These are phyloP conservation scores for Enteromius unitaeniatus DNA, from an alignment of 2,797 vertebrate species.

Conservation along the genomic window DNA sequence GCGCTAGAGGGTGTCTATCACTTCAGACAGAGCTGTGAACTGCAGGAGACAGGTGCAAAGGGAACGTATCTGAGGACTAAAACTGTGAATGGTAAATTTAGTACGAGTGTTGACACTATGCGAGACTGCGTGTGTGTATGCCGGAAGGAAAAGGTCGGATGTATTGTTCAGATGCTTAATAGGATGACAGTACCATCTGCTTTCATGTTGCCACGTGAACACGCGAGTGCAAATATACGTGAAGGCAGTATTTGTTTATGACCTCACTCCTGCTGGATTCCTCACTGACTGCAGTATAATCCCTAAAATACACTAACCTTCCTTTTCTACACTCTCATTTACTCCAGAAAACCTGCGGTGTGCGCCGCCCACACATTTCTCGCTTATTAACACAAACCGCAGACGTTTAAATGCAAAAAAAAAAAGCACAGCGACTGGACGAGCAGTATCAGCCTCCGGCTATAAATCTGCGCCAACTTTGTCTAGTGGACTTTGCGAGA, in stretches of 20 bases:
- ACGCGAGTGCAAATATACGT: not conserved
- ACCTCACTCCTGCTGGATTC: constrained; percentile 36
- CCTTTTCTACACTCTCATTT: constrained; percentile 24
- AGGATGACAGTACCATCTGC: constrained; percentile 1
- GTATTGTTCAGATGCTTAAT: constrained; percentile 15
- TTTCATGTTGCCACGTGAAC: constrained; percentile 16
- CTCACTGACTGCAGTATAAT: constrained; percentile 37
- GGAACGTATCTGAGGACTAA: constrained; percentile 59
- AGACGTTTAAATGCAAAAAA: constrained; percentile 7
- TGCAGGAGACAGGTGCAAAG: constrained; percentile 58
- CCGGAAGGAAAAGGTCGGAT: not conserved
- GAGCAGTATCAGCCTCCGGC: not conserved
- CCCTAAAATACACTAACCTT: constrained; percentile 26
- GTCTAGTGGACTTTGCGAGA: constrained; percentile 21
- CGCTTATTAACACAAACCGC: constrained; percentile 19
- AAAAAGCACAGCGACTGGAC: constrained; percentile 16
- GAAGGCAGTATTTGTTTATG: constrained; percentile 27
- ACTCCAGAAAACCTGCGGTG: constrained; percentile 29
- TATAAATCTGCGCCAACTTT: constrained; percentile 10
- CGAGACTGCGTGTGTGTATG: not conserved
- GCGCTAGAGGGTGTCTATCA: constrained; percentile 58
- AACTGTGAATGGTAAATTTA: constrained; percentile 40
- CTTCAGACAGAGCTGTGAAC: constrained; percentile 38
- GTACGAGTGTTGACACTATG: constrained; percentile 23
- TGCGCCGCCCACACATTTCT: constrained; percentile 22